phyloP scores from a whole-genome alignment of 2,797 vertebrate genomes.

The Pseudochirops corinnae region DNA sequence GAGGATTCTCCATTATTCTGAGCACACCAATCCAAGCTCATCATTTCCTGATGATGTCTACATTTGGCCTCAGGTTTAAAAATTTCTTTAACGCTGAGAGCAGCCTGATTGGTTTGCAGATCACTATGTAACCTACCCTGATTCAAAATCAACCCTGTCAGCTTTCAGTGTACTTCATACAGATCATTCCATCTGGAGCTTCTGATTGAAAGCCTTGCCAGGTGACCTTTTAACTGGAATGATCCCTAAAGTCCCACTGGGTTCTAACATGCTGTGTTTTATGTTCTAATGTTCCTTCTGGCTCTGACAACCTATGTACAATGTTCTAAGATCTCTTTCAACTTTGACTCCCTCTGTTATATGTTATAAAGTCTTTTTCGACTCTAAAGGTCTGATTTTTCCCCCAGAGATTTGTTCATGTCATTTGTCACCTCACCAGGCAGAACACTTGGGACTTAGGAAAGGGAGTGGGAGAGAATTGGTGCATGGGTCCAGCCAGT shows the following conservation, averaged over 20 bases:
- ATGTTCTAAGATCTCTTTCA: not conserved
- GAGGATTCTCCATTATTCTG: not conserved
- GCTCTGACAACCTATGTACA: not conserved
- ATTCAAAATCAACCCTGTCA: not conserved
- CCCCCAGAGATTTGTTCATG: not conserved
- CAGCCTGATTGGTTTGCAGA: not conserved
- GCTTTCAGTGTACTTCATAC: not conserved
- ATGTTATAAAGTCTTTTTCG: not conserved
- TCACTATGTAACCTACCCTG: not conserved
- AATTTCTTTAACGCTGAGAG: not conserved
- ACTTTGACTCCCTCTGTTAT: not conserved
- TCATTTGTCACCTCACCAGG: not conserved
- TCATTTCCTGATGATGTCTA: not conserved
- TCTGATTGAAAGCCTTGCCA: not conserved
- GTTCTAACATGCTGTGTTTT: not conserved
- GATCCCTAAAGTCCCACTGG: not conserved
- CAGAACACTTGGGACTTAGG: not conserved
- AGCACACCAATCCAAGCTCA: not conserved
- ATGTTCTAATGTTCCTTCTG: not conserved
- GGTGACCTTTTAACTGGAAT: not conserved
- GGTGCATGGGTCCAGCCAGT: not conserved
- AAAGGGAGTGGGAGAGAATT: not conserved
- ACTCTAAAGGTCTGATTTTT: not conserved
- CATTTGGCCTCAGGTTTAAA: not conserved
- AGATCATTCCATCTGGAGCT: not conserved